phyloP scores from a whole-genome alignment of 2,888 invertebrate species.

The Aleiodes alternator region DNA sequence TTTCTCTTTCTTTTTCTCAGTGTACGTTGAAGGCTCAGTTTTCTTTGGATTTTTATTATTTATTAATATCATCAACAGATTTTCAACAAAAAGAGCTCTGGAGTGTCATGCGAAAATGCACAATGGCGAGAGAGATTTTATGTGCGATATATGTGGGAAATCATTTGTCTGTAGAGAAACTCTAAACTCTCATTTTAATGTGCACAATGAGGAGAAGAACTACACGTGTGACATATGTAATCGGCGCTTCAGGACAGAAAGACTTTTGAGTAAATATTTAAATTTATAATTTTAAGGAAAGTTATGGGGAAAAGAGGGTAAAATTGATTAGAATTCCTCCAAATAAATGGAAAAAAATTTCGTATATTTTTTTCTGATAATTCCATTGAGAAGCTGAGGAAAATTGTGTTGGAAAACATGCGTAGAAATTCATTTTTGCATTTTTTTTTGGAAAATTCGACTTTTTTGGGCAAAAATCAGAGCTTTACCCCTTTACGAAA shows the following conservation, averaged over 20 bases:
- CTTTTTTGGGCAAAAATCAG: no score
- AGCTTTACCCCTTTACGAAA: no score
- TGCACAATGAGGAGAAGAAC: slow-evolving; percentile 62
- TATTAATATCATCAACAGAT: slow-evolving; percentile 52
- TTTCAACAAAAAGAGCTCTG: slow-evolving; percentile 63
- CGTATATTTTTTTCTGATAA: no score
- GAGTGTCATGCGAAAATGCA: slow-evolving; percentile 66
- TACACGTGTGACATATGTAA: slow-evolving; percentile 61
- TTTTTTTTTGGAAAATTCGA: no score
- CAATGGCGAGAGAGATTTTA: slow-evolving; percentile 66
- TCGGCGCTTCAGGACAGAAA: slow-evolving; percentile 54
- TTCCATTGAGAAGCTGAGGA: no score
- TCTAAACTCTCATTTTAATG: slow-evolving; percentile 62
- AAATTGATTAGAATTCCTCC: no score
- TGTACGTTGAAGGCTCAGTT: no score
- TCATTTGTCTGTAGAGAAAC: slow-evolving; percentile 66
- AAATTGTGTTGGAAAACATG: no score
- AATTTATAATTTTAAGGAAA: neutral
- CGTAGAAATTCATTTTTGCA: no score
- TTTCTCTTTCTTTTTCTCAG: no score
- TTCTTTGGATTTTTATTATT: no score
- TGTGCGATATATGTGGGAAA: slow-evolving; percentile 68
- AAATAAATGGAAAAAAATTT: no score
- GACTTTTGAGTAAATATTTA: slow-evolving; percentile 44
- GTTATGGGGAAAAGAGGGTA: neutral